A percentile compares a stretch with the other conserved stretches of the same genome.
phyloP scores from a whole-genome alignment of 2,797 vertebrate genomes.

The Macropodus opercularis region DNA sequence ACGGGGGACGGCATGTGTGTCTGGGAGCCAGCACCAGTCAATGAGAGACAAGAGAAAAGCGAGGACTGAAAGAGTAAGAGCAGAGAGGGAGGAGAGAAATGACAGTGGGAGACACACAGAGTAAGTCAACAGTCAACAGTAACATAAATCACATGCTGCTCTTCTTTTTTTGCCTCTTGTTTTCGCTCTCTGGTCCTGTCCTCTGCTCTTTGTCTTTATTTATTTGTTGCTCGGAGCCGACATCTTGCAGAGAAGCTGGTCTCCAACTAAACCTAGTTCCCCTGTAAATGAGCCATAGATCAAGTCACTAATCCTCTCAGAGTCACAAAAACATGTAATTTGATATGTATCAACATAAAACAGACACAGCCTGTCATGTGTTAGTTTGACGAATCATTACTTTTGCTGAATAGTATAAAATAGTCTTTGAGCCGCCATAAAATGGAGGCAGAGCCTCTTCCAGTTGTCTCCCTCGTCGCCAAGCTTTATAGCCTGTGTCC shows the following conservation, averaged over 20 bases:
- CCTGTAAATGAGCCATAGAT: constrained; percentile 52
- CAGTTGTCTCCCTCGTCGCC: no score
- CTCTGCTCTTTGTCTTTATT: constrained; percentile 40
- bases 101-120: constrained; percentile 27
- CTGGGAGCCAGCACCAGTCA: constrained; percentile 14
- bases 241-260: constrained; percentile 36
- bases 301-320: constrained; percentile 32
- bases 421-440: no score
- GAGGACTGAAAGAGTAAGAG: constrained; percentile 24
- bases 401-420: neutral
- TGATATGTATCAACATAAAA: constrained; percentile 32
- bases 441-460: no score
- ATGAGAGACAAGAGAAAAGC: constrained; percentile 14
- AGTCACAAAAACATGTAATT: constrained; percentile 50
- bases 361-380: constrained; percentile 12
- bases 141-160: constrained; percentile 55
- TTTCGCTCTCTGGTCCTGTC: constrained; percentile 6
- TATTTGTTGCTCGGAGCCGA: constrained; percentile 44
- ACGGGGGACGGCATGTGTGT: neutral
- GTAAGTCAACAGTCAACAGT: constrained; percentile 51
- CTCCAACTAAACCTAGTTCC: constrained; percentile 45
- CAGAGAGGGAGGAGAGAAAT: constrained; percentile 34
- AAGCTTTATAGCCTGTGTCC: no score
- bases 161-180: constrained; percentile 15
- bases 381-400: constrained; percentile 6